Evolutionary conservation across 2,888 invertebrate species (phyloP).

Genomic region (Epinotia ramella): DNA sequence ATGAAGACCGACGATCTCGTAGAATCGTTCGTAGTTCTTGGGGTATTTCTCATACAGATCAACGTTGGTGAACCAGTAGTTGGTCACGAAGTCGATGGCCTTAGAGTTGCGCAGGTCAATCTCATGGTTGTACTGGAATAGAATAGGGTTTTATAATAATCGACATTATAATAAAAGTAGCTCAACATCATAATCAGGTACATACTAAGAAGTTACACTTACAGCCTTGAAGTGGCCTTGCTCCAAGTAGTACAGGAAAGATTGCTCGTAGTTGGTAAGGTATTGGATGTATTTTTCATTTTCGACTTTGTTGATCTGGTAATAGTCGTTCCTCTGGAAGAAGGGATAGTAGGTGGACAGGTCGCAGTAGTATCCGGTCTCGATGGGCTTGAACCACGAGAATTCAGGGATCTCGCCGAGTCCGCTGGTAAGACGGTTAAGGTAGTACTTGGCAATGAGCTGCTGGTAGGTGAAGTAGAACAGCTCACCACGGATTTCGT

Average conservation of each 20-base stretch:
- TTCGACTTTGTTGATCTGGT: slow-evolving; percentile 82
- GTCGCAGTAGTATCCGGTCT: slow-evolving; percentile 67
- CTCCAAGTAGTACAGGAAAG: slow-evolving; percentile 78
- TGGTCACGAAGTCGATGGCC: slow-evolving; percentile 83
- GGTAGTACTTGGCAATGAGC: slow-evolving; percentile 88
- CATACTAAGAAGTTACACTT: slow-evolving; percentile 63
- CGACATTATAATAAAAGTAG: not conserved
- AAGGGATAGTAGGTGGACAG: slow-evolving; percentile 71
- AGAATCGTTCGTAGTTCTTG: slow-evolving; percentile 79
- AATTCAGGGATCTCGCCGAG: slow-evolving; percentile 85
- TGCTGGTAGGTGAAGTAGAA: slow-evolving; percentile 89
- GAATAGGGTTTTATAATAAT: slow-evolving; percentile 47
- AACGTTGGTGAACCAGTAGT: slow-evolving; percentile 84
- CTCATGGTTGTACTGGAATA: slow-evolving; percentile 67
- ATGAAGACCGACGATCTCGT: slow-evolving; percentile 84
- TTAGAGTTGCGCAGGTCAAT: slow-evolving; percentile 68
- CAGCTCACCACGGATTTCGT: slow-evolving; percentile 87
- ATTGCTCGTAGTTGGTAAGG: slow-evolving; percentile 86
- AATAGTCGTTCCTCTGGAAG: slow-evolving; percentile 86
- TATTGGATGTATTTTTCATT: slow-evolving; percentile 79
- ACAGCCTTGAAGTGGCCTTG: slow-evolving; percentile 86
- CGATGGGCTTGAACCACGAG: slow-evolving; percentile 84
- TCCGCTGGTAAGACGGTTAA: slow-evolving; percentile 88
- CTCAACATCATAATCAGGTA: not conserved
- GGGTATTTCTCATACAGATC: slow-evolving; percentile 72